Conservation (phyloP, 2,888 invertebrate genomes). For the Aspidapion aeneum region DNA sequence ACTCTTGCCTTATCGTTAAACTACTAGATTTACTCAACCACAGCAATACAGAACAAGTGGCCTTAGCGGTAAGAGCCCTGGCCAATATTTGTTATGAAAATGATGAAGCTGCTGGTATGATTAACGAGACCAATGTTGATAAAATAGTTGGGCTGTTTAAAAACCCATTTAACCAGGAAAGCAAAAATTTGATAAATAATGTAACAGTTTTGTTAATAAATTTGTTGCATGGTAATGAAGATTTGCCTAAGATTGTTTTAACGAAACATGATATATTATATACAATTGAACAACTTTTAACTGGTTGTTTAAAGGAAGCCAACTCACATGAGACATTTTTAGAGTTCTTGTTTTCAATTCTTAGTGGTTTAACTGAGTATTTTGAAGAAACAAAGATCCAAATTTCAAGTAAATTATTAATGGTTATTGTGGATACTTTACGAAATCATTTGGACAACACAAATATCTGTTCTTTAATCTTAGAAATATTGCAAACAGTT, state of each 20-base stretch:
- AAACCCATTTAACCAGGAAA: slow-evolving; percentile 28
- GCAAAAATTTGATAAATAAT: slow-evolving; percentile 49
- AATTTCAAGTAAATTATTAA: neutral
- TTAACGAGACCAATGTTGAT: slow-evolving; percentile 40
- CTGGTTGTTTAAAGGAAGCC: slow-evolving; percentile 23
- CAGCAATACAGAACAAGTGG: neutral
- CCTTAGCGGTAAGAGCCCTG: slow-evolving; percentile 74
- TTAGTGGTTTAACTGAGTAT: slow-evolving; percentile 62
- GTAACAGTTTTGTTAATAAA: slow-evolving; percentile 76
- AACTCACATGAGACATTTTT: slow-evolving; percentile 51
- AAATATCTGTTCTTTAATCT: slow-evolving; percentile 71
- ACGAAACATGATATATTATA: slow-evolving; percentile 52
- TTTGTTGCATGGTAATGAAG: slow-evolving; percentile 70
- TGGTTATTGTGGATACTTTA: neutral
- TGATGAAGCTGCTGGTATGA: slow-evolving; percentile 61
- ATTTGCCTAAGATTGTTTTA: slow-evolving; percentile 59
- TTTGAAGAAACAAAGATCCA: slow-evolving; percentile 51
- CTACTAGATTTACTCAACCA: slow-evolving; percentile 50
- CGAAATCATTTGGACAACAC: slow-evolving; percentile 31
- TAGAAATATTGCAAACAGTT: slow-evolving; percentile 73
- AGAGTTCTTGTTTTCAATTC: slow-evolving; percentile 54
- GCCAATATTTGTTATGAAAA: slow-evolving; percentile 90
- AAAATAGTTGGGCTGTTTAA: slow-evolving; percentile 37
- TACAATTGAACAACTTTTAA: slow-evolving; percentile 53
- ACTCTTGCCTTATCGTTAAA: slow-evolving; percentile 55